phyloP scores from a whole-genome alignment of 2,113 vertebrate genomes.

The Gymnorhina tibicen region DNA sequence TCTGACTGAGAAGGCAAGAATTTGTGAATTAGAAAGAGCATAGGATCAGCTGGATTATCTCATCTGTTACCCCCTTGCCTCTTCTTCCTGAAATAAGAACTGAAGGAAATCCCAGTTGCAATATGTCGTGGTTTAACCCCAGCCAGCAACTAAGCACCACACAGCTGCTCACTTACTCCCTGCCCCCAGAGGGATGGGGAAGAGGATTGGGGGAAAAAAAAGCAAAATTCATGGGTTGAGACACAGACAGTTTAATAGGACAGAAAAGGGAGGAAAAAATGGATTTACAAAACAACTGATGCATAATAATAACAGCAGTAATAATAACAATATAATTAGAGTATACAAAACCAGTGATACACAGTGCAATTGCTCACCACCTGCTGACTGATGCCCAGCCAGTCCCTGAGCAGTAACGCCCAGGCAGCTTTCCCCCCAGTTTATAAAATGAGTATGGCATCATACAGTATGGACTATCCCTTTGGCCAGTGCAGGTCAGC shows the following conservation, averaged over 20 bases:
- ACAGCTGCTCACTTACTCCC: background rate
- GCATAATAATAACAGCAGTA: background rate
- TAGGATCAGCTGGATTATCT: background rate
- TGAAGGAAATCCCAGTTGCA: slow-evolving; percentile 11
- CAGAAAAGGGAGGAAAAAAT: background rate
- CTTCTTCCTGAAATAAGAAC: background rate
- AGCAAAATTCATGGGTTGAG: background rate
- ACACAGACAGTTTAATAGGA: background rate
- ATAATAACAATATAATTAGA: background rate
- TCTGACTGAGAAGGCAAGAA: background rate
- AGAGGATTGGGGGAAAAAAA: background rate
- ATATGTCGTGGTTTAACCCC: background rate
- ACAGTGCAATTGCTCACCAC: background rate
- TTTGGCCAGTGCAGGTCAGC: background rate
- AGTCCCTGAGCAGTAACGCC: background rate
- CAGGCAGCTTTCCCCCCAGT: background rate
- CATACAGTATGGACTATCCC: background rate
- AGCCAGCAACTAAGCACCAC: background rate
- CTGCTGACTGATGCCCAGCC: background rate
- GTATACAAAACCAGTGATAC: background rate
- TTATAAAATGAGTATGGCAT: background rate
- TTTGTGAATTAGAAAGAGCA: background rate
- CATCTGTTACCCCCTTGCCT: background rate
- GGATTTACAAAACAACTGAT: background rate
- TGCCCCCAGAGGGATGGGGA: background rate